Percentiles rank a stretch among this genome's conserved stretches.
These are phyloP conservation scores for Heterocephalus glaber DNA, from an alignment of 2,113 vertebrate species.

Conservation along the genomic window DNA sequence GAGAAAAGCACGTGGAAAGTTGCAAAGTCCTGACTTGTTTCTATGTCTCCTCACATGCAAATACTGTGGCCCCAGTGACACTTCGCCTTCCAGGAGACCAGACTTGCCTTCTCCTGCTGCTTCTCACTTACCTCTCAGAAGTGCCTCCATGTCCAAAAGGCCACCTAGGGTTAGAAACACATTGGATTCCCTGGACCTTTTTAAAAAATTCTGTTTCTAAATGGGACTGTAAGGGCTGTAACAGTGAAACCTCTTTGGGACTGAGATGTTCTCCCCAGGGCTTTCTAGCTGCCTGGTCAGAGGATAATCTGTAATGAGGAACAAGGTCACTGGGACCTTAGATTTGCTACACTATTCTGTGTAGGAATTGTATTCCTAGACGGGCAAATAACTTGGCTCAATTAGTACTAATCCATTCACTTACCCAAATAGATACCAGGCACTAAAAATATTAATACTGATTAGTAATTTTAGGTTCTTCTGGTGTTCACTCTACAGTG, in stretches of 20 bases:
- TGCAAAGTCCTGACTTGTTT: not conserved
- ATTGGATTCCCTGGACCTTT: constrained; percentile 28
- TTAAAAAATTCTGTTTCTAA: constrained; percentile 23
- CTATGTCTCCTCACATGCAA: not conserved
- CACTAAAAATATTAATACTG: not conserved
- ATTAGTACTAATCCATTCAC: not conserved
- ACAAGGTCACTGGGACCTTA: not conserved
- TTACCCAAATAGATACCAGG: not conserved
- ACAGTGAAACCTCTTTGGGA: not conserved
- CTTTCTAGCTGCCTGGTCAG: not conserved
- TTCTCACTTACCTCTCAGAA: not conserved
- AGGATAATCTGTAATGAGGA: not conserved
- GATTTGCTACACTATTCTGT: not conserved
- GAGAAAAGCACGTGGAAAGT: not conserved
- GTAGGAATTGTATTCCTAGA: not conserved
- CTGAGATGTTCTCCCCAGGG: not conserved
- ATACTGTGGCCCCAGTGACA: not conserved
- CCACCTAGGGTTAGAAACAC: constrained; percentile 12
- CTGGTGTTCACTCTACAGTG: not conserved
- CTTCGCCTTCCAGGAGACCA: not conserved
- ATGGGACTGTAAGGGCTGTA: constrained; percentile 10
- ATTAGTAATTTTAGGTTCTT: not conserved
- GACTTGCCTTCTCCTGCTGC: not conserved
- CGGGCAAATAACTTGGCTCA: not conserved
- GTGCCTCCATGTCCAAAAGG: not conserved